These are phyloP conservation scores for Sicus ferrugineus DNA, from an alignment of 2,888 invertebrate genomes.

Conservation along the genomic window DNA sequence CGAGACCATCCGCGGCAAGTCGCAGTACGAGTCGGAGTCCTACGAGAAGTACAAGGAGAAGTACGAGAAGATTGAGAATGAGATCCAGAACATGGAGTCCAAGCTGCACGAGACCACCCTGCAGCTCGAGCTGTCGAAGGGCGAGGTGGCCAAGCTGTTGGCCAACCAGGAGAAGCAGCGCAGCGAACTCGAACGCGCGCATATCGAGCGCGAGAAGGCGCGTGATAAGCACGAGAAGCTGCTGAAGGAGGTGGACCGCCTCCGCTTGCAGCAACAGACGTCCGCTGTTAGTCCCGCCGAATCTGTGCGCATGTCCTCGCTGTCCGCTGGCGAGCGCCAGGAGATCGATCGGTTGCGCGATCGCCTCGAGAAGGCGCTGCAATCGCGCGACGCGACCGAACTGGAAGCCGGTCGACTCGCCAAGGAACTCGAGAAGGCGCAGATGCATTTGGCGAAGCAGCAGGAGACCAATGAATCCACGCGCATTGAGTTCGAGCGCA, in stretches of 20 bases:
- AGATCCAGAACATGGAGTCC: constrained; percentile 79
- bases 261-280: constrained; percentile 66
- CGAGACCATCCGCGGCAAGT: constrained; percentile 82
- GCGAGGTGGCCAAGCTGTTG: constrained; percentile 78
- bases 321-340: constrained; percentile 71
- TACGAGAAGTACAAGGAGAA: constrained; percentile 80
- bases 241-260: constrained; percentile 70
- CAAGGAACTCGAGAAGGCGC: constrained; percentile 86
- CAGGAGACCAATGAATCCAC: constrained; percentile 84
- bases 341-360: constrained; percentile 87
- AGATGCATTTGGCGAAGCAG: constrained; percentile 82
- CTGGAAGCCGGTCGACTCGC: constrained; percentile 84
- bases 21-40: constrained; percentile 77
- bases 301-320: constrained; percentile 65
- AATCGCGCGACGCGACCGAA: constrained; percentile 79
- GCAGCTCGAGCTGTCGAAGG: constrained; percentile 81
- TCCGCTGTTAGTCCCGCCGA: constrained; percentile 65
- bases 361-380: constrained; percentile 83
- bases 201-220: constrained; percentile 89
- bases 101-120: constrained; percentile 81
- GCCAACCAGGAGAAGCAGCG: constrained; percentile 82
- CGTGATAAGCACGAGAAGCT: constrained; percentile 86
- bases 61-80: constrained; percentile 77
- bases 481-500: constrained; percentile 84
- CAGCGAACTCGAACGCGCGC: constrained; percentile 80